A percentile compares a stretch with the other conserved stretches of the same genome.
These are phyloP conservation scores for Apamea epomidion DNA, from an alignment of 2,888 invertebrate genomes.

Conservation along the genomic window DNA sequence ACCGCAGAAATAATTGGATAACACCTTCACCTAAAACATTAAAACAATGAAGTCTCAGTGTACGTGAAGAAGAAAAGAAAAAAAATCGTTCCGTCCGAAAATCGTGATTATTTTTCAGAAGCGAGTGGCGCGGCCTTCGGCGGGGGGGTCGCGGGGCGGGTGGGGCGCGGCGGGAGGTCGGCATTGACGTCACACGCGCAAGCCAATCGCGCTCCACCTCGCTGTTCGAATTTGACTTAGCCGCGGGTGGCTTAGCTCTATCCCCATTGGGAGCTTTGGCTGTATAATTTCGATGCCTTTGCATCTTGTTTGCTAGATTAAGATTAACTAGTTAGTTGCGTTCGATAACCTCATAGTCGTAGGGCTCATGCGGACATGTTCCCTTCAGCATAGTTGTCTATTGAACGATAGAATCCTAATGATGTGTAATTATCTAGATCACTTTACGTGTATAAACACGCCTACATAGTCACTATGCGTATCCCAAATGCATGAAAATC, in stretches of 20 bases:
- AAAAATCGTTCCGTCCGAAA: slow-evolving; percentile 81
- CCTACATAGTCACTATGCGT: slow-evolving; percentile 13
- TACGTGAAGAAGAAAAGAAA: slow-evolving; percentile 69
- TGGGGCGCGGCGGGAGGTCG: slow-evolving; percentile 84
- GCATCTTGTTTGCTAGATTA: slow-evolving; percentile 71
- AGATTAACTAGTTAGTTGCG: slow-evolving; percentile 66
- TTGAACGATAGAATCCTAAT: neutral
- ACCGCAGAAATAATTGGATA: slow-evolving; percentile 62
- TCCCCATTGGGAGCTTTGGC: slow-evolving; percentile 77
- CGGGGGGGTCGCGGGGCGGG: slow-evolving; percentile 73
- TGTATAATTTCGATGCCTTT: slow-evolving; percentile 71
- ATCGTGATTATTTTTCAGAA: slow-evolving; percentile 88
- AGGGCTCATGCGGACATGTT: neutral
- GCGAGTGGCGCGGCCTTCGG: slow-evolving; percentile 84
- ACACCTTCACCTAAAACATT: slow-evolving; percentile 65
- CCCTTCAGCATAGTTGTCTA: neutral
- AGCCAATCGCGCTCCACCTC: slow-evolving; percentile 83
- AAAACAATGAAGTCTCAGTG: slow-evolving; percentile 70
- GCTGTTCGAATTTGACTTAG: slow-evolving; percentile 80
- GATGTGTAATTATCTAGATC: neutral
- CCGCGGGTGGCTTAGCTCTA: slow-evolving; percentile 79
- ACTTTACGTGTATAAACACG: neutral
- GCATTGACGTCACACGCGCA: slow-evolving; percentile 88
- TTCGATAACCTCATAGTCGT: slow-evolving; percentile 62
- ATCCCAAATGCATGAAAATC: slow-evolving; percentile 1